Evolutionary conservation across 2,888 invertebrate species (phyloP), one percentile per base, ranked within the genome.

Genomic region (Macrostomum cliftonense): DNA sequence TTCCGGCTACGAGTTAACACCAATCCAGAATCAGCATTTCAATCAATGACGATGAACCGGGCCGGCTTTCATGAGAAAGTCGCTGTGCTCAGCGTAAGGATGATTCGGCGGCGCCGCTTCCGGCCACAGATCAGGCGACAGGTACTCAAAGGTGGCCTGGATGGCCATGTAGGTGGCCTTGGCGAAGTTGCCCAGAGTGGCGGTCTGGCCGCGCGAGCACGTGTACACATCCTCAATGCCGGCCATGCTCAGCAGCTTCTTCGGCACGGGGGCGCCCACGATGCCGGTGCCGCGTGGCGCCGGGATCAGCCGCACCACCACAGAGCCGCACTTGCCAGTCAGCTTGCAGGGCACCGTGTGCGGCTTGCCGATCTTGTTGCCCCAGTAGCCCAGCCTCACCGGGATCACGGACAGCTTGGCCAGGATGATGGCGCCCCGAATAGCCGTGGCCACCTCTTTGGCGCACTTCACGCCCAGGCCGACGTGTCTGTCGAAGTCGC

Each of bases 301-400:
- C 39, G 97, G 97, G 65, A 97, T 97, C 63, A 99, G 76, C 64
- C 95, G 81, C 62, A 97, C 95, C 37, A 87, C 82, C 37, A 99
- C 95, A 20, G 93, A 93, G 61, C 97, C 97, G 74, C 97, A 97
- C 74, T 97, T 97, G 52, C 97, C 97, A 56, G 93, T 93, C 13
- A 97, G 85, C 79, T 97, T 99, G 81, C 95, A 97, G 49, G 97
- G 97, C 39, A 99, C 95, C 14, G 97, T 97, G 70, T 99, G 97
- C 39, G 97, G 95, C 66, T 87, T 86, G 65, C 95, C 95, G 64
- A 99, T 91, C 76, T 95, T 97, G 78, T 97, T 97, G 68, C 97
- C 97, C 97, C 97, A 97, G 72, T 97, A 97, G 46, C 97, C 97
- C 74, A 95, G 79, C 55, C 97, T 81, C 12, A 97, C 95, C 1